Evolutionary conservation across 2,888 invertebrate genomes (phyloP).

Genomic region (Resseliella maxima): DNA sequence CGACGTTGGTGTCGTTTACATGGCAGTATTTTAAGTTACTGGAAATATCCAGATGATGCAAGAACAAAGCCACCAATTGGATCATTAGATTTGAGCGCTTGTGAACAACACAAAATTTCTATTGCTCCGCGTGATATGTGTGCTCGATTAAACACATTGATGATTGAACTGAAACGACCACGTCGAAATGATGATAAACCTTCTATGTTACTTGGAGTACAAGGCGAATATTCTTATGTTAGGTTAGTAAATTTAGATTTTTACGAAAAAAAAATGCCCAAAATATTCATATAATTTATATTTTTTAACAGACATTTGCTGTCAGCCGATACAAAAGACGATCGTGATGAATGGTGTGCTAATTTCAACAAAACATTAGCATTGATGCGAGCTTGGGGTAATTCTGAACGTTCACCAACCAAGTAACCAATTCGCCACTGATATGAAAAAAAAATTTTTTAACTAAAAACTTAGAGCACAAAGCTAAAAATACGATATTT

Average conservation of each 20-base stretch:
- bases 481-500: no score
- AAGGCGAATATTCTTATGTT: constrained; percentile 75
- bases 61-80: constrained; percentile 85
- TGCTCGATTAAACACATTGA: constrained; percentile 89
- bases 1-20: constrained; percentile 92
- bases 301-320: constrained; percentile 75
- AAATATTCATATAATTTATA: no score
- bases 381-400: constrained; percentile 80
- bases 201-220: constrained; percentile 75
- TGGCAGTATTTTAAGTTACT: constrained; percentile 83
- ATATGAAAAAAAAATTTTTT: no score
- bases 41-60: constrained; percentile 98
- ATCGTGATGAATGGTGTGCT: constrained; percentile 88
- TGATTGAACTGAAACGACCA: constrained; percentile 79
- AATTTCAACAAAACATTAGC: constrained; percentile 85
- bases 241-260: no score
- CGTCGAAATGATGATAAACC: constrained; percentile 74
- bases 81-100: constrained; percentile 79
- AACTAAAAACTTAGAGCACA: no score
- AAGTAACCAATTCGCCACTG: no score
- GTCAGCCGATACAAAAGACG: constrained; percentile 92
- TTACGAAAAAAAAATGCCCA: neutral
- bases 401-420: neutral
- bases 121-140: constrained; percentile 90
- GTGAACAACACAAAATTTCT: constrained; percentile 77